phyloP scores from a whole-genome alignment of 2,888 invertebrate species.

The Smittia aterrima region DNA sequence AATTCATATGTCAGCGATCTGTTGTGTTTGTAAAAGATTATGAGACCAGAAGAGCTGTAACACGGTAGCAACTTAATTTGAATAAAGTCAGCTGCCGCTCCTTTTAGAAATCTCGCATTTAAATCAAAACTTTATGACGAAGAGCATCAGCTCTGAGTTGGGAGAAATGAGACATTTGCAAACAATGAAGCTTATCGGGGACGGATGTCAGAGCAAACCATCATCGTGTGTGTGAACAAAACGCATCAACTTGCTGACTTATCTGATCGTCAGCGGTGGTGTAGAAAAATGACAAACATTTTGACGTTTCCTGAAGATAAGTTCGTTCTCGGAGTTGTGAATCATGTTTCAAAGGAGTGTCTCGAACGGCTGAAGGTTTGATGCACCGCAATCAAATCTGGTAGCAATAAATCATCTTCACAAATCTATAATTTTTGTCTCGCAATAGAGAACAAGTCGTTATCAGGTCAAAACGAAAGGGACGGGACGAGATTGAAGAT shows the following conservation, averaged over 20 bases:
- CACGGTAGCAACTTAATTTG: slow-evolving; percentile 35
- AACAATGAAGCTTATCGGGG: slow-evolving; percentile 13
- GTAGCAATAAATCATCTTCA: slow-evolving; percentile 27
- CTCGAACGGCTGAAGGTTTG: not conserved
- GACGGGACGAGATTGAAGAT: not conserved
- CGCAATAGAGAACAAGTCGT: not conserved
- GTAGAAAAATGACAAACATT: not conserved
- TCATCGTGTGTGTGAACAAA: slow-evolving; percentile 14
- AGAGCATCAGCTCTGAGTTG: not conserved
- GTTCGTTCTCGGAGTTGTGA: not conserved
- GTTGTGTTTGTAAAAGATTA: not conserved
- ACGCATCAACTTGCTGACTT: not conserved
- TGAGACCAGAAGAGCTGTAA: not conserved
- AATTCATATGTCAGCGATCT: not conserved
- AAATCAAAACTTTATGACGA: too few species aligned
- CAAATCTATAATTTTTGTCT: slow-evolving; percentile 13
- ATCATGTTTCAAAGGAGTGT: not conserved
- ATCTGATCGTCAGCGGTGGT: not conserved
- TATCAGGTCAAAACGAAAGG: not conserved
- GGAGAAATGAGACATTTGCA: slow-evolving; percentile 10
- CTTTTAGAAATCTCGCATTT: not conserved
- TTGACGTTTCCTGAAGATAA: slow-evolving; percentile 6
- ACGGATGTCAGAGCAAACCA: not conserved
- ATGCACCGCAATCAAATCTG: not conserved
- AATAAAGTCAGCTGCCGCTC: slow-evolving; percentile 17